Conservation (phyloP, 2,113 vertebrate species). For the Callorhinus ursinus region DNA sequence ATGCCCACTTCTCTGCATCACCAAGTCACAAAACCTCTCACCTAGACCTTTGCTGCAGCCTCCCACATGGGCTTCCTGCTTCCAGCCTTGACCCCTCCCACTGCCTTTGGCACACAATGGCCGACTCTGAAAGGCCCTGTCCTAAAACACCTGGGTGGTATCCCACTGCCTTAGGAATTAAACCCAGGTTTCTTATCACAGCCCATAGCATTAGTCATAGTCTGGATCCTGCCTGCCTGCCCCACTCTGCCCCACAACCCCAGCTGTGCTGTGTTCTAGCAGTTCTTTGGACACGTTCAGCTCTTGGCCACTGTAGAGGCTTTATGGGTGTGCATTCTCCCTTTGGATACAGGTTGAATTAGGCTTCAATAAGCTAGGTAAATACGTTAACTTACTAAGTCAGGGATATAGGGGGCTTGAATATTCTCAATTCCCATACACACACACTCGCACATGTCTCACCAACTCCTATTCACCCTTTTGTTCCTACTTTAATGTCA, state of each 20-base stretch:
- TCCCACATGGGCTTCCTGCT: not conserved
- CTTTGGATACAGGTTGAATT: not conserved
- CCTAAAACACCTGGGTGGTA: not conserved
- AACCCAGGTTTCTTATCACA: not conserved
- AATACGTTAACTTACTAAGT: not conserved
- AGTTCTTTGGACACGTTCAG: not conserved
- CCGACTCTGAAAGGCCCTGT: not conserved
- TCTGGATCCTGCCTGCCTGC: not conserved
- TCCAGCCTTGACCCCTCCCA: not conserved
- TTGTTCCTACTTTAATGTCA: not conserved
- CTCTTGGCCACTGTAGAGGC: accelerated
- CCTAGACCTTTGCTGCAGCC: not conserved
- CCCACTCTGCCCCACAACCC: not conserved
- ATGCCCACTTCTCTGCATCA: not conserved
- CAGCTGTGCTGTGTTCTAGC: not conserved
- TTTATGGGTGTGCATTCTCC: not conserved
- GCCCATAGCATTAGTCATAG: accelerated
- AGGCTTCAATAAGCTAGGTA: not conserved
- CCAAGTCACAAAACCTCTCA: not conserved
- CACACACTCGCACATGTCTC: not conserved
- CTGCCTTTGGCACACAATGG: accelerated
- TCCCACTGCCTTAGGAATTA: not conserved
- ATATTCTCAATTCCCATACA: not conserved
- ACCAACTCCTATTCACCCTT: not conserved
- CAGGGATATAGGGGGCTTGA: not conserved